Percentiles rank a stretch among this genome's conserved stretches.
Conservation (phyloP, 2,113 vertebrate genomes). For the Thunnus maccoyii region DNA sequence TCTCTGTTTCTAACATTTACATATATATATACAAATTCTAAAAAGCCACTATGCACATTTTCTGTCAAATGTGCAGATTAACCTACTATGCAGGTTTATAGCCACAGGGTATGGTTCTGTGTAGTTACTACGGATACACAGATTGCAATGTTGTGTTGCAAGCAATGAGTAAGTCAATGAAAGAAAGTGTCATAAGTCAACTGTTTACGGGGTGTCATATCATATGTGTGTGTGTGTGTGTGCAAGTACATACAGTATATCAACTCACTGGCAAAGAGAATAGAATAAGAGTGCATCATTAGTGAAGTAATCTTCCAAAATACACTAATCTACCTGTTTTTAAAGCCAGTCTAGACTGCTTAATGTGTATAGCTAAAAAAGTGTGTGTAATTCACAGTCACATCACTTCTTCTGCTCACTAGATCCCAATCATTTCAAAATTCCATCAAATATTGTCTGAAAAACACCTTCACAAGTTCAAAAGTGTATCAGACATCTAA, state of each 20-base stretch:
- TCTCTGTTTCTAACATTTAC: neutral
- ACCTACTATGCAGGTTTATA: conserved; percentile 6
- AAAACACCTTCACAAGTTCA: neutral
- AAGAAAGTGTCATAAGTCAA: neutral
- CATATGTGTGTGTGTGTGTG: neutral
- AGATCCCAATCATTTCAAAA: neutral
- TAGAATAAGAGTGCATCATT: too few relatives aligned
- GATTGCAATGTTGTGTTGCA: conserved; percentile 20
- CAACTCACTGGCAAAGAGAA: neutral
- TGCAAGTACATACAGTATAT: neutral
- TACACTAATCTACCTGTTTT: neutral
- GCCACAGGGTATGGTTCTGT: neutral
- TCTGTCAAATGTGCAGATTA: conserved; percentile 29
- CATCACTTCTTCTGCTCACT: neutral
- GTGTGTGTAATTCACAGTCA: neutral
- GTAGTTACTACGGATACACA: conserved; percentile 35
- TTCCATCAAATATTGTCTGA: conserved; percentile 4
- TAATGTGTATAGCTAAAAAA: neutral
- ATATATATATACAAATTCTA: conserved; percentile 1
- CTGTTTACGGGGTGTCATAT: conserved; percentile 6
- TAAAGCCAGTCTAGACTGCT: neutral
- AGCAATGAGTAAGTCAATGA: neutral
- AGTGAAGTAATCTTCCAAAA: neutral
- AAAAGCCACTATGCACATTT: neutral
- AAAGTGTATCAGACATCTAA: neutral